Conservation (phyloP, 2,888 invertebrate genomes). For the Bembecia ichneumoniformis region DNA sequence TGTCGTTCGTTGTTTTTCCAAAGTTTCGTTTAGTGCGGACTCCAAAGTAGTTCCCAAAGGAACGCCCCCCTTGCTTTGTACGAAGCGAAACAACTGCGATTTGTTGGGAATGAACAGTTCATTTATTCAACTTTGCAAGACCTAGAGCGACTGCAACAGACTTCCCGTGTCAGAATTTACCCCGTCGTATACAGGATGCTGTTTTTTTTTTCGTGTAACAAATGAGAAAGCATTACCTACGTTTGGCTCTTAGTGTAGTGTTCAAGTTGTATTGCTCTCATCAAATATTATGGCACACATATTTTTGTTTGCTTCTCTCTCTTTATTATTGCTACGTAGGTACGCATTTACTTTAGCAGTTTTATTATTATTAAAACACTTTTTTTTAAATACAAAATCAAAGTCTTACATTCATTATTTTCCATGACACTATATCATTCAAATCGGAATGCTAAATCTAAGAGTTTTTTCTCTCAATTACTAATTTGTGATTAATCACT, state of each 20-base stretch:
- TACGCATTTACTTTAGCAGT: no score
- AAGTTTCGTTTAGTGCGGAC: background rate
- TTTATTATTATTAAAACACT: no score
- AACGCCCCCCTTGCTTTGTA: constrained; percentile 1
- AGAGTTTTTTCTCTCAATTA: no score
- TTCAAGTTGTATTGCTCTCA: background rate
- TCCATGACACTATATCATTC: no score
- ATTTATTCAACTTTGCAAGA: constrained; percentile 15
- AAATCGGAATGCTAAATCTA: no score
- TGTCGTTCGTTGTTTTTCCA: constrained; percentile 1
- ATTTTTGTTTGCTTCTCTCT: background rate
- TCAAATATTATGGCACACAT: background rate
- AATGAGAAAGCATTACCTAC: background rate
- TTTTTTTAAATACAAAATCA: no score
- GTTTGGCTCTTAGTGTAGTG: background rate
- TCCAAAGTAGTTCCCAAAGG: background rate
- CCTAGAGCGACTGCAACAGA: constrained; percentile 4
- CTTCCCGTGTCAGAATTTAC: constrained; percentile 3
- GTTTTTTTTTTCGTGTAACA: background rate
- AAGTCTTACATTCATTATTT: no score
- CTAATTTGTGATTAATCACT: no score
- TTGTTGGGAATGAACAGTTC: constrained; percentile 13
- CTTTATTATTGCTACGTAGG: no score
- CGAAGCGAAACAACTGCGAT: constrained; percentile 8
- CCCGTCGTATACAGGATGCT: background rate